Evolutionary conservation across 2,888 invertebrate genomes (phyloP).

Genomic region (Troides helena): DNA sequence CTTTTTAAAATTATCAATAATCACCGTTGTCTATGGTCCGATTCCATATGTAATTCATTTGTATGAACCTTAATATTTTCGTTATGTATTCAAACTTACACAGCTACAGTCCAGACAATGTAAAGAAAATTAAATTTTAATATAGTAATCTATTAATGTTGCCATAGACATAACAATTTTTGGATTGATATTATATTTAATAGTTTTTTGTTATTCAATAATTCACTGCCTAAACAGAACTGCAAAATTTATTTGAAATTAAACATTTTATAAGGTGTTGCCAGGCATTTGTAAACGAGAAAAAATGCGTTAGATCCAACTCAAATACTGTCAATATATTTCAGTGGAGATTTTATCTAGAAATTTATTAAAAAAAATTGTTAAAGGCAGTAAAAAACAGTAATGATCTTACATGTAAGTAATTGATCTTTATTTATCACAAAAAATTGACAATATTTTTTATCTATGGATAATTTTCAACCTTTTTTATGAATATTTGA

Average conservation of each 20-base stretch:
- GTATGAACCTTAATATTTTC: too few species aligned
- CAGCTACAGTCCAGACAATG: too few species aligned
- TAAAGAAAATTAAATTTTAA: neutral
- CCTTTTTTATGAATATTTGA: neutral
- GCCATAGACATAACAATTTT: neutral
- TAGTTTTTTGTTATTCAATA: neutral
- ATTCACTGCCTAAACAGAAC: neutral
- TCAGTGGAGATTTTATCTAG: too few species aligned
- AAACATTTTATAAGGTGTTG: neutral
- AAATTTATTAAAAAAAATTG: too few species aligned
- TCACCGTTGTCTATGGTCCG: too few species aligned
- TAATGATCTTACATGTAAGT: too few species aligned
- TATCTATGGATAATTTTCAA: neutral
- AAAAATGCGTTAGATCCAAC: neutral
- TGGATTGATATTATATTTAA: neutral
- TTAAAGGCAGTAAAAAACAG: too few species aligned
- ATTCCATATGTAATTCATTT: too few species aligned
- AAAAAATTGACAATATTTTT: neutral
- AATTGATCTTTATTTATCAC: too few species aligned
- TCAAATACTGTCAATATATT: too few species aligned
- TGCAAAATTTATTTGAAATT: neutral
- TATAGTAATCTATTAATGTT: neutral
- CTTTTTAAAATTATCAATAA: too few species aligned
- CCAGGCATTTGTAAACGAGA: neutral
- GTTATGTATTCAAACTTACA: too few species aligned